Conservation (phyloP, 2,888 invertebrate genomes). For the Zhengitettix transpicula region DNA sequence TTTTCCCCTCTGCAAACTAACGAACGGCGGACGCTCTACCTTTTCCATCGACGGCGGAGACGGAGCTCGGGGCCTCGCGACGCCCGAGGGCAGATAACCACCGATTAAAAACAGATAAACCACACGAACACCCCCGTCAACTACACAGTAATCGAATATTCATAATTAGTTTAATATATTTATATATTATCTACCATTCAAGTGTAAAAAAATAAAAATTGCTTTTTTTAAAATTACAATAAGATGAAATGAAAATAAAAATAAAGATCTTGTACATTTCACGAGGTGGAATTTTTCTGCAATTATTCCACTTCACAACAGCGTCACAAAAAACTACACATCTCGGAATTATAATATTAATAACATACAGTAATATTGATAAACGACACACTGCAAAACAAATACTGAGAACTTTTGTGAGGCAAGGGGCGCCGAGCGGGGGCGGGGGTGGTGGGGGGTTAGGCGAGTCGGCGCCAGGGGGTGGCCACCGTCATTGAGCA, state of each 20-base stretch:
- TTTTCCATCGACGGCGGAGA: no score
- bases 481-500: background rate
- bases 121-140: no score
- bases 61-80: no score
- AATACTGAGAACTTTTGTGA: conserved; percentile 16
- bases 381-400: conserved; percentile 13
- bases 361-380: conserved; percentile 11
- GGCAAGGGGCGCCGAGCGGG: conserved; percentile 14
- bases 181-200: conserved; percentile 10
- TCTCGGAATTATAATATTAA: conserved; percentile 14
- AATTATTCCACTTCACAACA: background rate
- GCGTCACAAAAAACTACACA: conserved; percentile 10
- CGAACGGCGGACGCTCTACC: no score
- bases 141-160: no score
- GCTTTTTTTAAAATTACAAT: conserved; percentile 12
- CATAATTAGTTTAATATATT: conserved; percentile 6
- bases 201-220: conserved; percentile 14
- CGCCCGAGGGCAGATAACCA: no score
- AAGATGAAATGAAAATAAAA: conserved; percentile 10
- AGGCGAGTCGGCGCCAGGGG: background rate
- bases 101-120: no score
- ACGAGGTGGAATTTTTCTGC: conserved; percentile 11
- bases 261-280: conserved; percentile 14
- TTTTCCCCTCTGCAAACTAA: no score
- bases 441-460: conserved; percentile 14